These are phyloP conservation scores for Leptinotarsa peninsularis DNA, from an alignment of 2,888 invertebrate species.

Conservation along the genomic window DNA sequence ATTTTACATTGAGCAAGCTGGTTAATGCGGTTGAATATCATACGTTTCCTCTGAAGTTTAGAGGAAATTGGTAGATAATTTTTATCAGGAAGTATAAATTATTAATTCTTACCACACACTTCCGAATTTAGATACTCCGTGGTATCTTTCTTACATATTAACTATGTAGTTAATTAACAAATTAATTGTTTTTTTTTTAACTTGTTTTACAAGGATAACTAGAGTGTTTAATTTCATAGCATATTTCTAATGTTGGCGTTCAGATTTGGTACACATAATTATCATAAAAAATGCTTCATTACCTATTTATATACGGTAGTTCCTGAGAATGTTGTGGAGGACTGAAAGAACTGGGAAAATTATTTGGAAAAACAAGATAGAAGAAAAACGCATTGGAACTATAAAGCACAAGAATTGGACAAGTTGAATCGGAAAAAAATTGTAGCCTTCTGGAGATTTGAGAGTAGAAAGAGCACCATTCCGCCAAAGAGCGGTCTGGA, in stretches of 20 bases:
- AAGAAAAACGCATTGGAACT: too few relatives aligned
- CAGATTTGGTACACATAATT: too few relatives aligned
- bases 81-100: constrained; percentile 25
- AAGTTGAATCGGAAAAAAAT: too few relatives aligned
- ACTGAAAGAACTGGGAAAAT: too few relatives aligned
- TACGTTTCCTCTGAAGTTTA: constrained; percentile 35
- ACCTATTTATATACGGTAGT: too few relatives aligned
- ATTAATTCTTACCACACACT: constrained; percentile 3
- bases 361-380: too few relatives aligned
- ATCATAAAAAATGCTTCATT: too few relatives aligned
- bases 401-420: too few relatives aligned
- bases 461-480: too few relatives aligned
- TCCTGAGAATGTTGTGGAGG: too few relatives aligned
- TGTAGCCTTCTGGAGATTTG: too few relatives aligned
- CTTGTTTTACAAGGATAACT: not conserved
- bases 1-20: constrained; percentile 26
- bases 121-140: not conserved
- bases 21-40: constrained; percentile 37
- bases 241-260: not conserved
- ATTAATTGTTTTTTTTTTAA: not conserved
- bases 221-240: not conserved
- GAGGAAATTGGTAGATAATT: constrained; percentile 38
- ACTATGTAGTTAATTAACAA: not conserved
- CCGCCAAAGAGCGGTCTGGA: too few relatives aligned
- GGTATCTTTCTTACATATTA: not conserved